Evolutionary conservation across 2,888 invertebrate genomes (phyloP).

Genomic region (Hypomecis atomaria): DNA sequence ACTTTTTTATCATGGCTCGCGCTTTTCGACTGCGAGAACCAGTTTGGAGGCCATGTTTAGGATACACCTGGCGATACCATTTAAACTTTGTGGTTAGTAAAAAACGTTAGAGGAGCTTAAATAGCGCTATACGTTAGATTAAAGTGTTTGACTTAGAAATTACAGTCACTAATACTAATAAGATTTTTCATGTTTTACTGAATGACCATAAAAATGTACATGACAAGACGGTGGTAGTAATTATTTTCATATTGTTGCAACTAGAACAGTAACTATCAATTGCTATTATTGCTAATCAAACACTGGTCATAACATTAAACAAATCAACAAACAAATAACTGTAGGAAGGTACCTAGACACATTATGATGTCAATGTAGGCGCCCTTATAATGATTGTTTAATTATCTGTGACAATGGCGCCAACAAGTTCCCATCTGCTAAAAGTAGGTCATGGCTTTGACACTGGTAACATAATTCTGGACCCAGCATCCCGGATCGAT

Average conservation of each 20-base stretch:
- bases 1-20: slow-evolving; percentile 23
- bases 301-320: slow-evolving; percentile 20
- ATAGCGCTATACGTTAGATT: too few species aligned
- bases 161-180: too few species aligned
- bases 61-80: slow-evolving; percentile 35
- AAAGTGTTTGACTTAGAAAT: too few species aligned
- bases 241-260: background rate
- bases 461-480: slow-evolving; percentile 72
- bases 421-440: slow-evolving; percentile 37
- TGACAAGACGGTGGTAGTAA: too few species aligned
- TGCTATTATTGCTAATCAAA: slow-evolving; percentile 9
- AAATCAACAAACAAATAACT: slow-evolving; percentile 23
- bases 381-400: background rate
- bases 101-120: background rate
- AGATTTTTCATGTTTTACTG: too few species aligned
- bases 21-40: slow-evolving; percentile 38
- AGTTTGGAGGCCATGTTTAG: slow-evolving; percentile 41
- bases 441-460: slow-evolving; percentile 77
- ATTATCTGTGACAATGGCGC: slow-evolving; percentile 29
- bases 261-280: background rate
- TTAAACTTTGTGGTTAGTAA: background rate
- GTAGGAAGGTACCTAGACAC: background rate
- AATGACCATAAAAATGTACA: too few species aligned
- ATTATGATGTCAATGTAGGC: slow-evolving; percentile 16
- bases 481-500: slow-evolving; percentile 79